Evolutionary conservation across 2,888 invertebrate species (phyloP), one percentile per base, ranked within the genome.

Genomic region (Epinotia ramella): DNA sequence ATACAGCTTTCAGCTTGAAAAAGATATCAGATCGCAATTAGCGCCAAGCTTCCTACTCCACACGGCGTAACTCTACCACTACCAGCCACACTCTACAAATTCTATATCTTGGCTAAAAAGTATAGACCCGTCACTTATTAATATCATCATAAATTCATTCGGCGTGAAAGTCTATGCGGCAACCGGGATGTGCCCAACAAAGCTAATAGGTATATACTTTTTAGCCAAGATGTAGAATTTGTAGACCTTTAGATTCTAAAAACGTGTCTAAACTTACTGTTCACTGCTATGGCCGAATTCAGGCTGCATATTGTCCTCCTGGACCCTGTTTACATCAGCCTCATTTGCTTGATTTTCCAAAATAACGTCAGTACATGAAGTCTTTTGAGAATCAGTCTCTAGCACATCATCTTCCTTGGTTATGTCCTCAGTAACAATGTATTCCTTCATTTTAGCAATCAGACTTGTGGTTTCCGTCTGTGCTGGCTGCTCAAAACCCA

Each of bases 341-440:
- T 60, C 16, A 53, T 53, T 24, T 20, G 13, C 73, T 63, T 24
- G 24, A 1, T 33, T 40, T n/a, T n/a, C n/a, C n/a, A 56, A 53
- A 24, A 66, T 13, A 0, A 40, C 40, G 28, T 65, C 40, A 40
- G 64, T 24, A 71, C 65, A 70, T 40, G n/a, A 40, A 66, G 60
- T 71, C 7, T 70, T 71, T 66, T 75, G 70, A 18, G 70, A 75
- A 44, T 75, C 65, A 49, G 18, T 9, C 18, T 66, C 60, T 53
- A 18, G 1, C 20, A 53, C 65, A 12, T 60, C 53, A 13, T 16
- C 69, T 60, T 60, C 33, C 3, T 76, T 76, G 79, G 86, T 84
- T 73, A 88, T 64, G 74, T 88, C 85, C 80, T 84, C 80, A 80
- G 83, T 85, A 57, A 20, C 44, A 69, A 73, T 18, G 53, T 73